Percentiles rank a stretch among this genome's conserved stretches.
Conservation (phyloP, 2,888 invertebrate genomes). For the Rhingia campestris region DNA sequence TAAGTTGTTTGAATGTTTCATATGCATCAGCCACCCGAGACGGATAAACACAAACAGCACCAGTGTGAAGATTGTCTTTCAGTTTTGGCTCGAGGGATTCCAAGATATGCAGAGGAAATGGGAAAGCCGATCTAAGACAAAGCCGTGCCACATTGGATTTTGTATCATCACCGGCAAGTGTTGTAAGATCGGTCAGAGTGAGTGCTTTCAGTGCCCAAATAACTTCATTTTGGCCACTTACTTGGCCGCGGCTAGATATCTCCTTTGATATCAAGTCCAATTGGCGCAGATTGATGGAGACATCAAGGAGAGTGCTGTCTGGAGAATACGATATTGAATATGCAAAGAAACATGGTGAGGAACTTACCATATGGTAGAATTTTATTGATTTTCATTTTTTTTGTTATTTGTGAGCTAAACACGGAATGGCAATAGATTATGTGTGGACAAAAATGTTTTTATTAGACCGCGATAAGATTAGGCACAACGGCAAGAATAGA, state of each 20-base stretch:
- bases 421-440: background rate
- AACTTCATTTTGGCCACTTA: conserved; percentile 84
- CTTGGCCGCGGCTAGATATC: conserved; percentile 80
- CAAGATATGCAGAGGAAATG: conserved; percentile 80
- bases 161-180: conserved; percentile 93
- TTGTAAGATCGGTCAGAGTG: conserved; percentile 95
- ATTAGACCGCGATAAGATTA: background rate
- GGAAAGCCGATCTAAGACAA: conserved; percentile 87
- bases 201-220: conserved; percentile 92
- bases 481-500: background rate
- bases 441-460: conserved; percentile 7
- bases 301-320: conserved; percentile 77
- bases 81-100: conserved; percentile 76
- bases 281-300: conserved; percentile 85
- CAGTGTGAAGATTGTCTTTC: conserved; percentile 85
- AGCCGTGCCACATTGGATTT: conserved; percentile 90
- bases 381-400: conserved; percentile 77
- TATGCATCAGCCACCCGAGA: conserved; percentile 90
- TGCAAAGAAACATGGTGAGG: background rate
- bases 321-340: background rate
- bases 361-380: conserved; percentile 78
- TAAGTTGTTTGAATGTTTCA: conserved; percentile 84
- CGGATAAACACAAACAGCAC: conserved; percentile 98
- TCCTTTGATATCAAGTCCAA: conserved; percentile 84
- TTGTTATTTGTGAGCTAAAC: background rate